Percentiles rank a stretch among this genome's conserved stretches.
Evolutionary conservation across 2,797 vertebrate genomes (phyloP).

Genomic region (Amazonetta brasiliensis): DNA sequence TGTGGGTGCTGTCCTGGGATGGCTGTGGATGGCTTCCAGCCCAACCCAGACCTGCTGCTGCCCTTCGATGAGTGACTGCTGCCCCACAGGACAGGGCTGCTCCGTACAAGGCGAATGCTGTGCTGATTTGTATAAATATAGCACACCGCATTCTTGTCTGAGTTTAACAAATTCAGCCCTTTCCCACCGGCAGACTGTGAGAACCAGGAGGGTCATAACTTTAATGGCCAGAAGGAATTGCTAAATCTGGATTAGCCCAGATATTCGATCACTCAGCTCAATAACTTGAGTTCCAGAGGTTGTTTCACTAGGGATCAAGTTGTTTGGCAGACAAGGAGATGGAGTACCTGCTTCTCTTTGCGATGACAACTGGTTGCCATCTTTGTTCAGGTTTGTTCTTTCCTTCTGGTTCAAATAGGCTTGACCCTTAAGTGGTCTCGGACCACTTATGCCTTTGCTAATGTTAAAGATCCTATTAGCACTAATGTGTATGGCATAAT

Average conservation of each 20-base stretch:
- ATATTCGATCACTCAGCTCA: not conserved
- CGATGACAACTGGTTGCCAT: not conserved
- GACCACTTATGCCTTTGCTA: not conserved
- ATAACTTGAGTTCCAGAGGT: fast-evolving
- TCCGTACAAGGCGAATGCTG: not conserved
- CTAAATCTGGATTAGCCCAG: conserved; percentile 15
- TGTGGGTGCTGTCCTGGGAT: not conserved
- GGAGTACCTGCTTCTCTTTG: not conserved
- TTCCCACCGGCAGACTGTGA: conserved; percentile 34
- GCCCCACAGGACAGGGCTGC: not conserved
- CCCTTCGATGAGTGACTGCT: not conserved
- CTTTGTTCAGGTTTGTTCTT: fast-evolving
- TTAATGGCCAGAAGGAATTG: not conserved
- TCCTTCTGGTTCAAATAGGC: not conserved
- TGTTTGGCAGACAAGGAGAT: not conserved
- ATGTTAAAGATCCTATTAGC: not conserved
- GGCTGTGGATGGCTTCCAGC: not conserved
- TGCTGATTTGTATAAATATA: conserved; percentile 35
- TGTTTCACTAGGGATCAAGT: not conserved
- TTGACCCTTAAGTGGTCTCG: not conserved
- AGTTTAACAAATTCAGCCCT: conserved; percentile 15
- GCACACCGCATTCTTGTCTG: not conserved
- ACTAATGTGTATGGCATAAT: not conserved
- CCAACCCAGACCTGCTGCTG: not conserved
- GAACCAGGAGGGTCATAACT: not conserved